A percentile compares a stretch with the other conserved stretches of the same genome.
Conservation (phyloP, 2,888 invertebrate genomes). For the Elegia similella region DNA sequence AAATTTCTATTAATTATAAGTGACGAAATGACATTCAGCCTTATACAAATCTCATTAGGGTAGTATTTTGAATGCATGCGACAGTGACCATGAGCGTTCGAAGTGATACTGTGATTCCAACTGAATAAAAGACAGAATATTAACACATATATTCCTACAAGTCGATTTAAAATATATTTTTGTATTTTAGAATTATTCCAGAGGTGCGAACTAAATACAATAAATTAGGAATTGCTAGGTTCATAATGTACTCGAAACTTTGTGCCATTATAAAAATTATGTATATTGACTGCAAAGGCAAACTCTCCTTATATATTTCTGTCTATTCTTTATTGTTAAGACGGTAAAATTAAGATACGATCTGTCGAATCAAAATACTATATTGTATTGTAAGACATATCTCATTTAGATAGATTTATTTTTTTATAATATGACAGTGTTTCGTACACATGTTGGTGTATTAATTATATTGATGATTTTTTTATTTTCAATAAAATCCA, state of each 20-base stretch:
- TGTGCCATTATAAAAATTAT: slow-evolving; percentile 15
- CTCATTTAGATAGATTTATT: background rate
- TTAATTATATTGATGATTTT: too few relatives aligned
- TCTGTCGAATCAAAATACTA: slow-evolving; percentile 3
- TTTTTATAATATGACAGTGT: background rate
- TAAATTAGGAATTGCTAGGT: background rate
- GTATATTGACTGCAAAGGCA: background rate
- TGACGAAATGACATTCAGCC: background rate
- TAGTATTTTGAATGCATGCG: slow-evolving; percentile 10
- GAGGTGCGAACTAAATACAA: slow-evolving; percentile 6
- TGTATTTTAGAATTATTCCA: slow-evolving; percentile 2
- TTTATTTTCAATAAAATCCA: too few relatives aligned
- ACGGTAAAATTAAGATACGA: background rate
- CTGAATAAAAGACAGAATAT: slow-evolving; percentile 12
- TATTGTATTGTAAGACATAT: slow-evolving; percentile 1
- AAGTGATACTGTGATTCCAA: slow-evolving; percentile 8
- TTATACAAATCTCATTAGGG: slow-evolving; percentile 2
- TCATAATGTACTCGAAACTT: slow-evolving; percentile 15
- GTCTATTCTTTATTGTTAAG: slow-evolving; percentile 12
- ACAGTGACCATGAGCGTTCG: background rate
- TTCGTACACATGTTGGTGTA: background rate
- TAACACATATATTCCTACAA: background rate
- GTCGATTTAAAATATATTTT: background rate
- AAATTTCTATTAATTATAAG: background rate
- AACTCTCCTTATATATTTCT: slow-evolving; percentile 1